Percentiles rank a stretch among this genome's conserved stretches.
These are phyloP conservation scores for Ornithorhynchus anatinus DNA, from an alignment of 2,113 vertebrate genomes.

Conservation along the genomic window DNA sequence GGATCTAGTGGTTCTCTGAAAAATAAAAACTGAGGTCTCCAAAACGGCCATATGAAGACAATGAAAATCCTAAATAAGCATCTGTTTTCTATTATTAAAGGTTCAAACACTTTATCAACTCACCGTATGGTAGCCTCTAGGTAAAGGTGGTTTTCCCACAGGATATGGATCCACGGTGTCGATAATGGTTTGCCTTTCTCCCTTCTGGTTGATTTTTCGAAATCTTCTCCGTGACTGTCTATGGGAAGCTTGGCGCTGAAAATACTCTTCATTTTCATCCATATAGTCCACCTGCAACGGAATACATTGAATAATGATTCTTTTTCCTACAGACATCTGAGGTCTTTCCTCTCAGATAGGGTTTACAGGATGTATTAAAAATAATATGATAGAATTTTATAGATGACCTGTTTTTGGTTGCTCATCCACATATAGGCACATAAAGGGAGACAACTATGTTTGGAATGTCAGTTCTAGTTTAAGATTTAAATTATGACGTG, in stretches of 20 bases:
- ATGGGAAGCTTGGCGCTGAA: conserved; percentile 96
- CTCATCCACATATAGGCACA: background rate
- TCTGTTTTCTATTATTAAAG: too few species aligned
- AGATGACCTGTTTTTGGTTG: background rate
- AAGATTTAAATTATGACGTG: conserved; percentile 22
- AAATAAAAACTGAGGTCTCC: too few species aligned
- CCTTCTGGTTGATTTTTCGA: conserved; percentile 98
- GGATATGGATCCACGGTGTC: conserved; percentile 96
- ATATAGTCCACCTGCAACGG: conserved; percentile 94
- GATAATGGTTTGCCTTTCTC: conserved; percentile 97
- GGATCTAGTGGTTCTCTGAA: too few species aligned
- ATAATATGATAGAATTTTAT: conserved; percentile 6
- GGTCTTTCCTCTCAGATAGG: background rate
- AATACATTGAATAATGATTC: conserved; percentile 20
- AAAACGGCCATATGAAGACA: too few species aligned
- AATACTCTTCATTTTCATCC: conserved; percentile 99
- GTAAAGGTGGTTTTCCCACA: conserved; percentile 90
- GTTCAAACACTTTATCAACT: conserved; percentile 59
- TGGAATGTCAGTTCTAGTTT: background rate
- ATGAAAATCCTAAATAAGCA: too few species aligned
- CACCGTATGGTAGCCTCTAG: conserved; percentile 95
- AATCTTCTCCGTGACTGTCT: conserved; percentile 95
- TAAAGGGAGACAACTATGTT: background rate
- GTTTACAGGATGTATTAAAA: background rate
- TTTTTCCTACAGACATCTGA: background rate